Percentiles rank a stretch among this genome's conserved stretches.
Evolutionary conservation across 2,797 vertebrate species (phyloP).

Genomic region (Microctenopoma steveboyesi): DNA sequence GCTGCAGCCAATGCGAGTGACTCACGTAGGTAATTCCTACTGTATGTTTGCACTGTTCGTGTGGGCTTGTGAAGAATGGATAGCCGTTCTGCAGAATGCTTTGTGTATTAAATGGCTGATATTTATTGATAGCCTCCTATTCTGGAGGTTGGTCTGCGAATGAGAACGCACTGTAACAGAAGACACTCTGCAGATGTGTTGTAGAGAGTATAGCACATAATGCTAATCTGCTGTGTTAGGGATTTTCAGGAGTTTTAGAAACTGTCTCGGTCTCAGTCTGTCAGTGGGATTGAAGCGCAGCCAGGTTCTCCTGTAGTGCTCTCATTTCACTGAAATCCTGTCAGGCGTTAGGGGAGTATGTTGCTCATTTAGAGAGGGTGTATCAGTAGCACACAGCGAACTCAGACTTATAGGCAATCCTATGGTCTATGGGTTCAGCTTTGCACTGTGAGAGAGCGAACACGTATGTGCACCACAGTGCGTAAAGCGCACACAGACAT

Average conservation of each 20-base stretch:
- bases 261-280: conserved; percentile 83
- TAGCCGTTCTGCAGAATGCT: conserved; percentile 60
- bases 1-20: conserved; percentile 56
- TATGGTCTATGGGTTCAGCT: conserved; percentile 66
- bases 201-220: conserved; percentile 79
- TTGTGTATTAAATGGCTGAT: conserved; percentile 76
- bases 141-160: conserved; percentile 63
- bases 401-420: conserved; percentile 76
- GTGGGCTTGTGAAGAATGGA: conserved; percentile 59
- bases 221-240: conserved; percentile 85
- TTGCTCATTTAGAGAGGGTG: conserved; percentile 79
- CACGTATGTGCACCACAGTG: conserved; percentile 54
- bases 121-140: conserved; percentile 72
- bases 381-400: conserved; percentile 73
- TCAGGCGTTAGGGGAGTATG: conserved; percentile 77
- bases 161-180: conserved; percentile 69
- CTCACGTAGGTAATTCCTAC: conserved; percentile 76
- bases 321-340: conserved; percentile 84
- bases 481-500: conserved; percentile 50
- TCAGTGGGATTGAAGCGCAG: conserved; percentile 84
- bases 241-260: conserved; percentile 85
- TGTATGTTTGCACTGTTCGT: conserved; percentile 63
- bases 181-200: conserved; percentile 80
- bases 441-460: conserved; percentile 60
- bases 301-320: conserved; percentile 84